Conservation (phyloP, 2,113 vertebrate species). For the Lamprotornis superbus region DNA sequence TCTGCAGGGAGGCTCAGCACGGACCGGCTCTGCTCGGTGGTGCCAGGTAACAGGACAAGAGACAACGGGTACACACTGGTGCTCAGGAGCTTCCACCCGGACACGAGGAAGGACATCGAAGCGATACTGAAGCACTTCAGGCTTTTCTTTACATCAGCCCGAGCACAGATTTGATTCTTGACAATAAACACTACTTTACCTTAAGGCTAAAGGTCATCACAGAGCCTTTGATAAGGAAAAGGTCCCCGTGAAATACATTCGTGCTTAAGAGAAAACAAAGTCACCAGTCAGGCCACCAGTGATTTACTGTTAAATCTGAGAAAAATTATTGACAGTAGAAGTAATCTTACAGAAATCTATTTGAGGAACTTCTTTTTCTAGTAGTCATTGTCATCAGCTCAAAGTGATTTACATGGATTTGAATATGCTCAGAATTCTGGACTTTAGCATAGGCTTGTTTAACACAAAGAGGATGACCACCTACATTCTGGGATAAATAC, state of each 20-base stretch:
- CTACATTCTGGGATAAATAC: slow-evolving; percentile 74
- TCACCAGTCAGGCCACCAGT: neutral
- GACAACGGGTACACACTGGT: neutral
- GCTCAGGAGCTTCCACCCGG: neutral
- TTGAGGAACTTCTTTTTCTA: slow-evolving; percentile 84
- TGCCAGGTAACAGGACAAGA: neutral
- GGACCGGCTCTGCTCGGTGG: neutral
- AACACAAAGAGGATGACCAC: slow-evolving; percentile 77
- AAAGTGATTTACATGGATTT: slow-evolving; percentile 83
- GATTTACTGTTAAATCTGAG: neutral
- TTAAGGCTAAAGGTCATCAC: slow-evolving; percentile 61
- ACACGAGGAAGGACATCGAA: neutral
- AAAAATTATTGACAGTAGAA: neutral
- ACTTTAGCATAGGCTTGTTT: slow-evolving; percentile 87
- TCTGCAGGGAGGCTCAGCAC: neutral
- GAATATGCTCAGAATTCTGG: slow-evolving; percentile 79
- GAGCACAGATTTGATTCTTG: slow-evolving; percentile 84
- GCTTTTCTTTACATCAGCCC: slow-evolving; percentile 82
- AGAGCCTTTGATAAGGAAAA: neutral
- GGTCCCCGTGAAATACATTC: accelerated
- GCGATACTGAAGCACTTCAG: neutral
- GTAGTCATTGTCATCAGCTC: slow-evolving; percentile 86
- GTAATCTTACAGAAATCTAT: slow-evolving; percentile 79
- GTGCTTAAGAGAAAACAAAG: neutral
- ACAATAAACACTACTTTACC: slow-evolving; percentile 76